A percentile compares a stretch with the other conserved stretches of the same genome.
Evolutionary conservation across 2,888 invertebrate species (phyloP).

Genomic region (Orgyia antiqua): DNA sequence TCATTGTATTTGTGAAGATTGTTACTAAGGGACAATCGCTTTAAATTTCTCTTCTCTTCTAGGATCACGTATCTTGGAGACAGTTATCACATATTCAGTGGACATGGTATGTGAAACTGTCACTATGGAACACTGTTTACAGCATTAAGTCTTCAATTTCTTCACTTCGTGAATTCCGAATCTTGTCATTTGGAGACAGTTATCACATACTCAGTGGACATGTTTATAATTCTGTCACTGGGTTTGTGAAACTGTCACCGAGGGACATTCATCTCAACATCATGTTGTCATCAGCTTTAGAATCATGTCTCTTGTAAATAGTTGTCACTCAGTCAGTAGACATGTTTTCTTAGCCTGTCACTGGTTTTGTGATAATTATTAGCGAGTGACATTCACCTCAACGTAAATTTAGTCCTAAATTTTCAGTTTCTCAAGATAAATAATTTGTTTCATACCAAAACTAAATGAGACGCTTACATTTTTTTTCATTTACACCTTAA

Average conservation of each 20-base stretch:
- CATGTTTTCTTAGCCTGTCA: constrained; percentile 16
- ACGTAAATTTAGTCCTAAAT: too few relatives aligned
- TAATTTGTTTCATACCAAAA: too few relatives aligned
- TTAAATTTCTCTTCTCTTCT: neutral
- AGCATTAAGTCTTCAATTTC: too few relatives aligned
- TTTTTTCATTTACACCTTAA: too few relatives aligned
- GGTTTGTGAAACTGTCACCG: constrained; percentile 6
- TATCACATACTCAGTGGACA: constrained; percentile 10
- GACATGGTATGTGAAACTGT: constrained; percentile 11
- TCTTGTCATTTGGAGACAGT: neutral
- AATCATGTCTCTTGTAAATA: too few relatives aligned
- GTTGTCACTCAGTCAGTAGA: constrained; percentile 14
- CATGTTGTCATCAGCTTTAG: neutral
- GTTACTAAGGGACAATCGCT: constrained; percentile 4
- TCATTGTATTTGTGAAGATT: constrained; percentile 24
- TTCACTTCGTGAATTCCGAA: too few relatives aligned
- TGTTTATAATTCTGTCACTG: constrained; percentile 11
- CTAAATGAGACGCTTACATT: too few relatives aligned
- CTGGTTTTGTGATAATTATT: too few relatives aligned
- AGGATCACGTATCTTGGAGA: constrained; percentile 1
- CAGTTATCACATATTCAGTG: constrained; percentile 12
- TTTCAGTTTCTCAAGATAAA: too few relatives aligned
- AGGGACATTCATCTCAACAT: constrained; percentile 3
- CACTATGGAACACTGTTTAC: too few relatives aligned
- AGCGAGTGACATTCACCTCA: too few relatives aligned